Evolutionary conservation across 2,888 invertebrate species (phyloP).

Genomic region (Busseola fusca): DNA sequence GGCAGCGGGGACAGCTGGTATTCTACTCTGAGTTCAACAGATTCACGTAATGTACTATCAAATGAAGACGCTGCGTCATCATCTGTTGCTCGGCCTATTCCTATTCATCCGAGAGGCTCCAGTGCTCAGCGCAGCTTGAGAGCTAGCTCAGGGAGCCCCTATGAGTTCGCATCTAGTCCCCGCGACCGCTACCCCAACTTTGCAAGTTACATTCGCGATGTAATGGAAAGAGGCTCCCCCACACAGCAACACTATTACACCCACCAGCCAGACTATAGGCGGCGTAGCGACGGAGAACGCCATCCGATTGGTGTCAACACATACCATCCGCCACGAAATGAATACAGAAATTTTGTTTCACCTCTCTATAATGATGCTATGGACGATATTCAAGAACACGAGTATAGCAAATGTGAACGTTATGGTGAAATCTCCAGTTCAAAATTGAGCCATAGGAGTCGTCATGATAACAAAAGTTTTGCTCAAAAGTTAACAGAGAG

Average conservation of each 20-base stretch:
- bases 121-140: constrained; percentile 75
- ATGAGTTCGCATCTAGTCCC: constrained; percentile 82
- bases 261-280: constrained; percentile 74
- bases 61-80: constrained; percentile 63
- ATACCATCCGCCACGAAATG: constrained; percentile 75
- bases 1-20: constrained; percentile 84
- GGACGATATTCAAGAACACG: constrained; percentile 87
- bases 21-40: constrained; percentile 74
- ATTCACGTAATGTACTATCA: constrained; percentile 67
- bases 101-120: constrained; percentile 75
- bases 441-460: constrained; percentile 76
- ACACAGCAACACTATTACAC: constrained; percentile 73
- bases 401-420: constrained; percentile 84
- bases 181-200: constrained; percentile 84
- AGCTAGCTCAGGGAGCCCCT: constrained; percentile 72
- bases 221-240: constrained; percentile 74
- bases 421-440: constrained; percentile 85
- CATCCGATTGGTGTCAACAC: constrained; percentile 74
- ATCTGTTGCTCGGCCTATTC: constrained; percentile 69
- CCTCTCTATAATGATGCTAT: constrained; percentile 83
- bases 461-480: constrained; percentile 83
- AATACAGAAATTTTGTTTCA: constrained; percentile 84
- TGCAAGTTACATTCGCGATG: constrained; percentile 84
- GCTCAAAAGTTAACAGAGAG: constrained; percentile 81
- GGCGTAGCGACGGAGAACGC: constrained; percentile 77